These are phyloP conservation scores for Valencia hispanica DNA, from an alignment of 2,797 vertebrate species.

Conservation along the genomic window DNA sequence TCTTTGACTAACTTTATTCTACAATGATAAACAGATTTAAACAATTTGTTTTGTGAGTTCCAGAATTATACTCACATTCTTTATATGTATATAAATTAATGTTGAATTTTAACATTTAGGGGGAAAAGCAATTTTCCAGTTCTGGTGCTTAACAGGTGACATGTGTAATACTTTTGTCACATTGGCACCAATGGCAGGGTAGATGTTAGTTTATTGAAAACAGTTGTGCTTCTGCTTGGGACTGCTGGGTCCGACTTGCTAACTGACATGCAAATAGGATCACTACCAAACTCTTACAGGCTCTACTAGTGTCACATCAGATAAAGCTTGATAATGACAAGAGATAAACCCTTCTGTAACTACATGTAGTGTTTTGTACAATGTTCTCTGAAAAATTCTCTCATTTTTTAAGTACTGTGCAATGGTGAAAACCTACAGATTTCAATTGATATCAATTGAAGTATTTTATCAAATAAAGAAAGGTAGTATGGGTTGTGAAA, in stretches of 20 bases:
- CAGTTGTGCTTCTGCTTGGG: too few species aligned
- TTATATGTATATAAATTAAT: background rate
- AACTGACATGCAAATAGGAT: background rate
- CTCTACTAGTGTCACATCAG: background rate
- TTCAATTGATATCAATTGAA: too few species aligned
- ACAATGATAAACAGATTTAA: background rate
- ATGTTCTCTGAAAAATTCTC: too few species aligned
- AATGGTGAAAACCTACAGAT: too few species aligned
- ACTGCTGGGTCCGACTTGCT: background rate
- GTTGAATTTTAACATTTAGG: background rate
- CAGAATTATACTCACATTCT: too few species aligned
- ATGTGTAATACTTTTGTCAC: too few species aligned
- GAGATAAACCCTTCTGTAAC: background rate
- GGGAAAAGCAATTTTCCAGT: background rate
- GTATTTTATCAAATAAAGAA: background rate
- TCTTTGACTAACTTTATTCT: background rate
- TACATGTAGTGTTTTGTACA: background rate
- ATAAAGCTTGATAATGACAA: background rate
- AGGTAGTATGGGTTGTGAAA: too few species aligned
- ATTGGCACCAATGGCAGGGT: background rate
- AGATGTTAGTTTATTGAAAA: background rate
- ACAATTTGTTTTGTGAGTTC: background rate
- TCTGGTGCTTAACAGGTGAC: too few species aligned
- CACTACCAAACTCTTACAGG: background rate
- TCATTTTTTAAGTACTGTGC: too few species aligned